phyloP scores from a whole-genome alignment of 1,140 invertebrate genomes.

The Leptonema lineaticorne region DNA sequence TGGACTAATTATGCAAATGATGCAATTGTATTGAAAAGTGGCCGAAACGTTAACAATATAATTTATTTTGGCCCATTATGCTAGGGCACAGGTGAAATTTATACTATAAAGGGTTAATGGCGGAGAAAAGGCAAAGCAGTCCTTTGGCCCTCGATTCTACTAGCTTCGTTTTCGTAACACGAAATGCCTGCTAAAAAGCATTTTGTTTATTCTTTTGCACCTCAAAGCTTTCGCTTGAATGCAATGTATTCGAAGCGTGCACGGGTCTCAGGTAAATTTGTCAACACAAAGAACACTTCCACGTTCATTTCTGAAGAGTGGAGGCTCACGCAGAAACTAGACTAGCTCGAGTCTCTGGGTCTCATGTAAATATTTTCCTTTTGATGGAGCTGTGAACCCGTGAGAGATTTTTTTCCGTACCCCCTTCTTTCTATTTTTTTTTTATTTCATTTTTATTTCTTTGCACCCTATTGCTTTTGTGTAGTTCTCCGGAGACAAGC shows the following conservation, averaged over 20 bases:
- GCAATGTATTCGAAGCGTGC: constrained; percentile 21
- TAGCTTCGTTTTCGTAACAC: too few species aligned
- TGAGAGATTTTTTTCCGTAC: constrained; percentile 12
- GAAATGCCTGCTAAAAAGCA: constrained; percentile 20
- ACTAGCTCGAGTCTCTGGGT: constrained; percentile 19
- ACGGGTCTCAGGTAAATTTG: neutral
- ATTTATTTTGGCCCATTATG: constrained; percentile 3
- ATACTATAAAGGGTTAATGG: constrained; percentile 12
- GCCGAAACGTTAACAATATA: neutral
- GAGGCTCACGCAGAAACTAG: neutral
- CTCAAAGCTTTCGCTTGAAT: constrained; percentile 10
- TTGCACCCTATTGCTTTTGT: constrained; percentile 29
- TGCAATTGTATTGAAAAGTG: constrained; percentile 20
- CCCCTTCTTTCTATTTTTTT: neutral
- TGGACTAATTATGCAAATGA: constrained; percentile 21
- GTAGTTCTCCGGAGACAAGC: constrained; percentile 28
- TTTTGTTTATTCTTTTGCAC: constrained; percentile 30
- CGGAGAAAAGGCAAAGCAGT: constrained; percentile 6
- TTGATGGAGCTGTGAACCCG: constrained; percentile 25
- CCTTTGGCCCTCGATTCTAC: too few species aligned
- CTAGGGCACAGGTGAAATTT: constrained; percentile 18
- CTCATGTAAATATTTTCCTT: constrained; percentile 29
- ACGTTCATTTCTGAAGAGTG: constrained; percentile 12
- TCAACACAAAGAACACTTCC: neutral
- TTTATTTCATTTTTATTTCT: neutral